Conservation (phyloP, 2,113 vertebrate genomes). For the Patagioenas fasciata region DNA sequence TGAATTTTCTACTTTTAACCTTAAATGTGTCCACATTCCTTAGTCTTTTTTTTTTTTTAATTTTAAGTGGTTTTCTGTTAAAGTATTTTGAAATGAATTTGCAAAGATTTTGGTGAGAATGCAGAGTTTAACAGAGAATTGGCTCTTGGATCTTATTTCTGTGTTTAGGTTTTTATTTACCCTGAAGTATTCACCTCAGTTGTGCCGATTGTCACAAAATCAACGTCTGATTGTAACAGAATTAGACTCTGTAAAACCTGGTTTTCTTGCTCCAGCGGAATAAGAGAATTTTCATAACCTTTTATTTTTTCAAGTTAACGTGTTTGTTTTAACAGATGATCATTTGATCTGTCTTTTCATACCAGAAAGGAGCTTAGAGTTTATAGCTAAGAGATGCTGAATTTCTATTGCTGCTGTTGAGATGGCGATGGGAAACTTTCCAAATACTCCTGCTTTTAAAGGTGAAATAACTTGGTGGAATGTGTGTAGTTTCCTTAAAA, state of each 20-base stretch:
- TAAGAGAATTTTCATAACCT: background rate
- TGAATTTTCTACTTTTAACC: background rate
- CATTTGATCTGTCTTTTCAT: background rate
- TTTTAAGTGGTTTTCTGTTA: background rate
- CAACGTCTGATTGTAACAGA: background rate
- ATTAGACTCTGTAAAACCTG: background rate
- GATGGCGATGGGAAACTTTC: background rate
- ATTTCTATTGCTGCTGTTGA: background rate
- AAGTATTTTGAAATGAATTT: background rate
- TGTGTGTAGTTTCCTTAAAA: slow-evolving; percentile 4
- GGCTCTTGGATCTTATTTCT: background rate
- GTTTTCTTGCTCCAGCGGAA: background rate
- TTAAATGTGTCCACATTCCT: background rate
- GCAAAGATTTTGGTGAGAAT: background rate
- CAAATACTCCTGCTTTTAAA: background rate
- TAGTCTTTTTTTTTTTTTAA: background rate
- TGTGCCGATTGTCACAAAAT: background rate
- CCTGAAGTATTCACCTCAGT: background rate
- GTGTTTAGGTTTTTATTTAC: background rate
- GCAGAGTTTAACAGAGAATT: background rate
- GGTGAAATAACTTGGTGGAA: background rate
- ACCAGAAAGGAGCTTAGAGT: background rate
- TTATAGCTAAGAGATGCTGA: background rate
- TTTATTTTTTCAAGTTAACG: background rate
- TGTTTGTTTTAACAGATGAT: background rate